Evolutionary conservation across 2,113 vertebrate genomes (phyloP), one percentile per base, ranked within the genome.

Genomic region (Psilopsiagon aurifrons): DNA sequence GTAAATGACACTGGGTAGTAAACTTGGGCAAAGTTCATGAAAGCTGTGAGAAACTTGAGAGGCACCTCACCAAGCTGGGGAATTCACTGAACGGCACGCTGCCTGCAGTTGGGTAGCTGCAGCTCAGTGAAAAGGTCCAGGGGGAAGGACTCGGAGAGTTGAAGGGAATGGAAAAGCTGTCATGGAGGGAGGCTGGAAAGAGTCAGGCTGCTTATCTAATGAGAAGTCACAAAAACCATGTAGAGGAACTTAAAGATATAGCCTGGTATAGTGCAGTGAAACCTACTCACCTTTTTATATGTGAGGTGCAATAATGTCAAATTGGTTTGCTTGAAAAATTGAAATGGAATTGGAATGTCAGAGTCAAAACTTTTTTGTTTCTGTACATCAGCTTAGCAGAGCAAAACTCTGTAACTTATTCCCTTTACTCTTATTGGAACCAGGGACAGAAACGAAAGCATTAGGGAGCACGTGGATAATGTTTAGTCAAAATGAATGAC

Each of bases 41-140:
- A 84, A 92, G 69, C 46, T 81, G 41, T 24, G 89, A 82, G 95
- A 90, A 95, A 95, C 66, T 17, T 19, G 84, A 92, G 86, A 52
- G 44, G 74, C 49, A 20, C 24, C 79, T 90, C 60, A 33, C 43
- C 28, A 9, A 31, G 55, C 57, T 49, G 77, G 28, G 77, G 81
- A 92, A 87, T 66, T 28, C 86, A 60, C 57, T 63, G 57, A 85
- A 52, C 1, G 1, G 86, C 92, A 49, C 1, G 9, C 29, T 49
- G 92, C 59, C 74, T 43, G 41, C 62, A 20, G 35, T 19, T 37
- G 64, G 83, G 1, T 17, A 44, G 63, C 49, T 74, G 68, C 83
- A 75, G 86, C 83, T 75, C 55, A 27, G 20, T 4, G 29, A 15
- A 35, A 77, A 59, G 17, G 47, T 67, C 37, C 14, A 27, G 33